These are phyloP conservation scores for Zaprionus vittiger DNA, from an alignment of 1,140 invertebrate genomes.

Conservation along the genomic window DNA sequence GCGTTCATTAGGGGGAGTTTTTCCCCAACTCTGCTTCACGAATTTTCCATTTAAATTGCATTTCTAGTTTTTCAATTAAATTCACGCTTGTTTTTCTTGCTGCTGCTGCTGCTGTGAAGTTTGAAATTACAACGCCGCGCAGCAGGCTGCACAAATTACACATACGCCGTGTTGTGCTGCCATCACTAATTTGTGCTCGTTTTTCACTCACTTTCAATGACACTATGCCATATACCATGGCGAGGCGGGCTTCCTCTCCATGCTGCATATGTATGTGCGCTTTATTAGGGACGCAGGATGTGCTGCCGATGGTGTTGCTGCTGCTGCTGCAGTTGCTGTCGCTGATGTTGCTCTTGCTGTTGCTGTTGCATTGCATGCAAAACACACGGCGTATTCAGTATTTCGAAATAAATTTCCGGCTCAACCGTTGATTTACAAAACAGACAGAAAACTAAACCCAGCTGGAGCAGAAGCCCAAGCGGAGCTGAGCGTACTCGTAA, in stretches of 20 bases:
- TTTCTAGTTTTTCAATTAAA: constrained; percentile 19
- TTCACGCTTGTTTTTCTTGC: constrained; percentile 17
- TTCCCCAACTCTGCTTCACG: background rate
- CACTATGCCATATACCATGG: constrained; percentile 4
- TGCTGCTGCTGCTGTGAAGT: background rate
- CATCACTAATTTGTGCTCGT: constrained; percentile 43
- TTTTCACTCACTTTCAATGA: constrained; percentile 49
- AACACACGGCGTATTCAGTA: constrained; percentile 57
- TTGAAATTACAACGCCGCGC: constrained; percentile 25
- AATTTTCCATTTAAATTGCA: constrained; percentile 8
- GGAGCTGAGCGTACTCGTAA: constrained; percentile 31
- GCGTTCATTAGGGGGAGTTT: background rate
- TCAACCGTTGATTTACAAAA: constrained; percentile 65
- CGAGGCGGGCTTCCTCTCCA: too few relatives aligned
- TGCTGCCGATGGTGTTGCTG: constrained; percentile 21
- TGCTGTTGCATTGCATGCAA: constrained; percentile 33
- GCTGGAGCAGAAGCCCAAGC: background rate
- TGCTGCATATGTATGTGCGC: constrained; percentile 18
- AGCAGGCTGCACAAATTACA: constrained; percentile 26
- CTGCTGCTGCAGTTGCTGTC: background rate
- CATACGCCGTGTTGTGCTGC: constrained; percentile 25
- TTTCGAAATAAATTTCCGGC: constrained; percentile 80
- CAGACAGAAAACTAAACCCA: constrained; percentile 31
- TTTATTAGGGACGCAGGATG: constrained; percentile 62
- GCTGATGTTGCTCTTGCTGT: constrained; percentile 8